These are phyloP conservation scores for Alces alces DNA, from an alignment of 2,113 vertebrate species.

Conservation along the genomic window DNA sequence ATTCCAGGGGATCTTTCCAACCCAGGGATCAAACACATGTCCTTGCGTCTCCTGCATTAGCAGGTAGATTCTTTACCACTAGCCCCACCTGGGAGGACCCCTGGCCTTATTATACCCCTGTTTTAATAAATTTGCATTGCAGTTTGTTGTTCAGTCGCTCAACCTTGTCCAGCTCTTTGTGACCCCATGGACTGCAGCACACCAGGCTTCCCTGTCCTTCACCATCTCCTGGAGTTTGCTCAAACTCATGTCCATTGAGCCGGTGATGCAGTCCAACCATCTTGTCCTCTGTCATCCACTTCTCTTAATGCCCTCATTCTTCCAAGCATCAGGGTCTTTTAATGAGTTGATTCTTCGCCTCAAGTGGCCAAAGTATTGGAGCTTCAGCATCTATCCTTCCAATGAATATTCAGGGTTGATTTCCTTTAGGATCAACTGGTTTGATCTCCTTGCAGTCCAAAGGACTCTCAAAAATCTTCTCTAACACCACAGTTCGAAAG, in stretches of 20 bases:
- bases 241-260: background rate
- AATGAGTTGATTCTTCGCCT: background rate
- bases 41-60: background rate
- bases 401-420: background rate
- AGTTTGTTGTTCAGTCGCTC: background rate
- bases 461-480: background rate
- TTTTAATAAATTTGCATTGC: background rate
- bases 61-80: background rate
- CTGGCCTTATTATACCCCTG: background rate
- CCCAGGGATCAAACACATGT: background rate
- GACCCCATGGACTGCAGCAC: background rate
- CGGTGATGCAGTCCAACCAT: fast-evolving
- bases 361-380: background rate
- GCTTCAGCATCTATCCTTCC: background rate
- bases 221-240: background rate
- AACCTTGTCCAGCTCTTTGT: background rate
- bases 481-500: background rate
- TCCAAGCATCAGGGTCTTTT: background rate
- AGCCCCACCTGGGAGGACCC: background rate
- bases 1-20: background rate
- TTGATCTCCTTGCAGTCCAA: background rate
- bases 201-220: background rate
- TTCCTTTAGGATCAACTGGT: background rate
- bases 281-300: background rate
- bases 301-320: background rate